These are phyloP conservation scores for Listronotus oregonensis DNA, from an alignment of 1,140 invertebrate genomes.

Conservation along the genomic window DNA sequence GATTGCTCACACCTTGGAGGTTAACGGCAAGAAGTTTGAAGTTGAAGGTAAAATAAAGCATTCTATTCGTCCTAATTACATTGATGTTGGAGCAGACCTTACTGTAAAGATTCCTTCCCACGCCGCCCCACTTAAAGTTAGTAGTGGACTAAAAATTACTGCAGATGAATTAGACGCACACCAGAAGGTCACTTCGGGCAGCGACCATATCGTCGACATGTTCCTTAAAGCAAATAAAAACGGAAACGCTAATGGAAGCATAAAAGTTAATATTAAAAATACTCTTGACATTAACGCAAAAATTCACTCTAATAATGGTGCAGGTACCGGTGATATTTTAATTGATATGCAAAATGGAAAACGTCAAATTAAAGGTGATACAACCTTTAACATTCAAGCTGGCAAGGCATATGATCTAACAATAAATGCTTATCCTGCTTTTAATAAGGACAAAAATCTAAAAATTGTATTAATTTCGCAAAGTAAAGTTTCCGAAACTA, in stretches of 20 bases:
- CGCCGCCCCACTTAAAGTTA: conserved; percentile 61
- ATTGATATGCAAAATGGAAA: conserved; percentile 59
- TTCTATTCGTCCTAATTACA: conserved; percentile 59
- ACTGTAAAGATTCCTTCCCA: conserved; percentile 58
- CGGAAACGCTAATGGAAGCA: conserved; percentile 55
- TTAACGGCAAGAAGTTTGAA: conserved; percentile 68
- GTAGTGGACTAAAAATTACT: conserved; percentile 59
- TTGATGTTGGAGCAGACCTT: conserved; percentile 62
- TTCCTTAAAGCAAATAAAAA: conserved; percentile 57
- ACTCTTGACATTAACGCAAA: conserved; percentile 61
- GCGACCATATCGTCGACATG: conserved; percentile 62
- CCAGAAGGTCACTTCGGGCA: conserved; percentile 58
- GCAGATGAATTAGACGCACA: conserved; percentile 60
- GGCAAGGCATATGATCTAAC: conserved; percentile 63
- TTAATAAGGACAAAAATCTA: conserved; percentile 70
- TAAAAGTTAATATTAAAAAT: conserved; percentile 61
- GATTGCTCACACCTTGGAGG: conserved; percentile 63
- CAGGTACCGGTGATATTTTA: conserved; percentile 63
- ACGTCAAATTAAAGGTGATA: conserved; percentile 67
- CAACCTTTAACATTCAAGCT: conserved; percentile 60
- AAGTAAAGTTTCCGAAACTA: conserved; percentile 61
- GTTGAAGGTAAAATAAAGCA: conserved; percentile 63
- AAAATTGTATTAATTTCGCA: conserved; percentile 67
- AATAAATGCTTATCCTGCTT: conserved; percentile 67
- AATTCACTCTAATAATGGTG: conserved; percentile 60